A percentile compares a stretch with the other conserved stretches of the same genome.
Conservation (phyloP, 35 echinoderm and acorn worm genomes). For the Diadema setosum region DNA sequence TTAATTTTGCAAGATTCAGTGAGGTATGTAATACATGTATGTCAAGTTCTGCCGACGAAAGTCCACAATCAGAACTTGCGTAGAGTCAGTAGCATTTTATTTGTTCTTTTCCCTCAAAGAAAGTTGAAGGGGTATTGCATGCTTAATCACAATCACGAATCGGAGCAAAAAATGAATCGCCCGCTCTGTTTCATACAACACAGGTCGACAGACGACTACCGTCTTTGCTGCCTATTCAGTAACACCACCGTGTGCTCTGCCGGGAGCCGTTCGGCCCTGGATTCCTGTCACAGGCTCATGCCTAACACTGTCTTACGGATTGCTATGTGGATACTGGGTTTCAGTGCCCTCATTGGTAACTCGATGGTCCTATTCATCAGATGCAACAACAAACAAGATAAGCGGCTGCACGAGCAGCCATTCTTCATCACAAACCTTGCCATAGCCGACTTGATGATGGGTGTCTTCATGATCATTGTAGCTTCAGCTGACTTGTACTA, state of each 20-base stretch:
- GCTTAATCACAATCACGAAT: no score
- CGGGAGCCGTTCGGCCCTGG: neutral
- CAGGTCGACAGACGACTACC: neutral
- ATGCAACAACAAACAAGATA: neutral
- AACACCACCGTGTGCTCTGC: neutral
- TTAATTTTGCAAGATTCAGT: no score
- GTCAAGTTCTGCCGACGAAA: no score
- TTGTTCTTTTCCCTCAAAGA: no score
- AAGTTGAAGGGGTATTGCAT: no score
- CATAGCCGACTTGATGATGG: constrained; percentile 38
- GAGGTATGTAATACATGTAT: no score
- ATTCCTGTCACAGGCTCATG: neutral
- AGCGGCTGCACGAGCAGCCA: neutral
- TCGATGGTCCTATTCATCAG: neutral
- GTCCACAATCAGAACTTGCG: no score
- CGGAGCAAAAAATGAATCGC: no score
- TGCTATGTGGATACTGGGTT: constrained; percentile 33
- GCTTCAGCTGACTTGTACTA: constrained; percentile 38
- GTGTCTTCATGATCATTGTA: constrained; percentile 50
- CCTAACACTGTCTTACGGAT: constrained; percentile 11
- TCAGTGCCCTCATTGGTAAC: constrained; percentile 36
- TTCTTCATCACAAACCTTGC: constrained; percentile 47
- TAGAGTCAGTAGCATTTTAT: no score
- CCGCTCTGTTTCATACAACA: no score
- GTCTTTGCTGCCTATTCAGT: neutral